Conservation (phyloP, 2,888 invertebrate species). For the Plagiodera versicolora region DNA sequence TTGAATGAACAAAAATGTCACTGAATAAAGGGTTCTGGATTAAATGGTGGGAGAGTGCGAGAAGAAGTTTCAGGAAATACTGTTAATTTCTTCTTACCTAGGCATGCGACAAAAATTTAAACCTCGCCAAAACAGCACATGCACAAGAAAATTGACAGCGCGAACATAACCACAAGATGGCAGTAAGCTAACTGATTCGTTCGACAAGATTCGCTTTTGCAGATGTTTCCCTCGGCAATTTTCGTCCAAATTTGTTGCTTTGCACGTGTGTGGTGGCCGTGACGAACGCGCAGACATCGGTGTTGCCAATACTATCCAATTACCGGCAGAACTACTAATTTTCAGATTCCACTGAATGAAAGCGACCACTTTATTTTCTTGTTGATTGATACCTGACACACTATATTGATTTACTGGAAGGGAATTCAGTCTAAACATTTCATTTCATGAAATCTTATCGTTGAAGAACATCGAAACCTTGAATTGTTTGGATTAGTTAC, state of each 20-base stretch:
- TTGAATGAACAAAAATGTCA: too few relatives aligned
- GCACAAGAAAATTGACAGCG: conserved; percentile 11
- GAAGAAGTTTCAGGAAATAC: neutral
- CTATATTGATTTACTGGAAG: too few relatives aligned
- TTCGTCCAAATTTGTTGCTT: conserved; percentile 31
- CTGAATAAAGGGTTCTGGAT: neutral
- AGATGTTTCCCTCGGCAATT: conserved; percentile 21
- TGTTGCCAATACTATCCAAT: neutral
- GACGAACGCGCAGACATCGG: too few relatives aligned
- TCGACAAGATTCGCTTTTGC: conserved; percentile 27
- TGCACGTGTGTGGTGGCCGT: conserved; percentile 17
- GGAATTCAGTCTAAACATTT: too few relatives aligned
- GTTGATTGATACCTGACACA: too few relatives aligned
- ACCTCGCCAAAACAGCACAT: conserved; percentile 25
- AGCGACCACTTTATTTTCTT: too few relatives aligned
- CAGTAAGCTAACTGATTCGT: conserved; percentile 23
- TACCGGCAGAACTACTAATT: neutral
- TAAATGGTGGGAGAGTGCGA: neutral
- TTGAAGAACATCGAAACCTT: too few relatives aligned
- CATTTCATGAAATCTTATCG: too few relatives aligned
- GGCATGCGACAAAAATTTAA: conserved; percentile 34
- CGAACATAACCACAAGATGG: conserved; percentile 13
- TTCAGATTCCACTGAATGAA: neutral
- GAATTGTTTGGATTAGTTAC: too few relatives aligned
- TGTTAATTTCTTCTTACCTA: conserved; percentile 23